These are phyloP conservation scores for Danio rerio DNA, from an alignment of 2,113 vertebrate species.

Conservation along the genomic window DNA sequence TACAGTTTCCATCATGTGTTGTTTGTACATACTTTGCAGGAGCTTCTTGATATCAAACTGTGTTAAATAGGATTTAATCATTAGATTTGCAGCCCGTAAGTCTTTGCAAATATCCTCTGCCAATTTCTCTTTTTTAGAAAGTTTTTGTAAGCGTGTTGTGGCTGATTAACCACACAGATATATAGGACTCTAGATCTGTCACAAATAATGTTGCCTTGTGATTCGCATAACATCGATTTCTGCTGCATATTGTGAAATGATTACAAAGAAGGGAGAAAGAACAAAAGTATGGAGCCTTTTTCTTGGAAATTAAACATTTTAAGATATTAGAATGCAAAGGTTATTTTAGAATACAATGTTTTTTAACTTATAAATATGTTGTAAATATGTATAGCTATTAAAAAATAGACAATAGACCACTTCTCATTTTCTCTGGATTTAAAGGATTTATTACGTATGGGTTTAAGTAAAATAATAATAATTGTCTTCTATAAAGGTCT, in stretches of 20 bases:
- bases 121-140: conserved; percentile 4
- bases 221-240: conserved; percentile 1
- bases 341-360: too few species aligned
- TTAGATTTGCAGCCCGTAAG: not conserved
- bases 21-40: conserved; percentile 16
- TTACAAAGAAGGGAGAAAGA: not conserved
- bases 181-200: not conserved
- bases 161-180: not conserved
- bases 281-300: not conserved
- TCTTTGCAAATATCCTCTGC: not conserved
- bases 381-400: too few species aligned
- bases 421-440: too few species aligned
- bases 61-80: not conserved
- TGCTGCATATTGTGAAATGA: not conserved
- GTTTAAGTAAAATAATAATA: too few species aligned
- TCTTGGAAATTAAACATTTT: too few species aligned
- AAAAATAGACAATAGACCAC: too few species aligned
- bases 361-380: too few species aligned
- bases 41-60: not conserved
- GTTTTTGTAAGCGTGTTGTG: not conserved
- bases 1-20: not conserved
- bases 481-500: too few species aligned
- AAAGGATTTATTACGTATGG: too few species aligned
- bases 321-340: too few species aligned
- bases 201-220: not conserved